Evolutionary conservation across 2,113 vertebrate genomes (phyloP).

Genomic region (Mungos mungo): DNA sequence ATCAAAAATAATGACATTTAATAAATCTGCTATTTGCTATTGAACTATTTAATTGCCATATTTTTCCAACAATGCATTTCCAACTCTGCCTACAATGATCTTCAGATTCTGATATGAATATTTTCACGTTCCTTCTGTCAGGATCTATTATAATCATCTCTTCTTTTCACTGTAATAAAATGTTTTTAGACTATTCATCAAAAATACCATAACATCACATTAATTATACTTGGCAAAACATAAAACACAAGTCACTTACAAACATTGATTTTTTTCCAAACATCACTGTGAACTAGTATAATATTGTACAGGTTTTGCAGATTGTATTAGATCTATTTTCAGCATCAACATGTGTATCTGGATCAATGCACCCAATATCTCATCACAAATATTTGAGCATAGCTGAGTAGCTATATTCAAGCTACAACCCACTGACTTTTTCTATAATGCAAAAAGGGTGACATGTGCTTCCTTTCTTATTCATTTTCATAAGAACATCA

Average conservation of each 20-base stretch:
- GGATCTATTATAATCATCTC: constrained; percentile 14
- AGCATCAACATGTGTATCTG: constrained; percentile 53
- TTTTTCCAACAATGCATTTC: constrained; percentile 26
- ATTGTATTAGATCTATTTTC: constrained; percentile 61
- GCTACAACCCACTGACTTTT: constrained; percentile 48
- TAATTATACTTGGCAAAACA: constrained; percentile 60
- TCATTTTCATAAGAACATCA: constrained; percentile 55
- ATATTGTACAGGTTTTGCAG: constrained; percentile 51
- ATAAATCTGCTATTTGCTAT: constrained; percentile 19
- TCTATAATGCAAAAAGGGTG: constrained; percentile 35
- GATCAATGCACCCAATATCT: constrained; percentile 34
- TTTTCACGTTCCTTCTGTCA: constrained; percentile 31
- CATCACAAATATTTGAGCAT: constrained; percentile 59
- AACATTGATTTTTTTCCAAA: constrained; percentile 48
- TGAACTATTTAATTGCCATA: not conserved
- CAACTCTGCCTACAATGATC: not conserved
- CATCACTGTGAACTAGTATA: constrained; percentile 5
- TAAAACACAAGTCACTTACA: constrained; percentile 49
- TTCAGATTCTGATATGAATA: constrained; percentile 12
- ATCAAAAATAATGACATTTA: not conserved
- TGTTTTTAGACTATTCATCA: constrained; percentile 52
- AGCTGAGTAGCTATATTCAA: not conserved
- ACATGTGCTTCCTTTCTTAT: constrained; percentile 44
- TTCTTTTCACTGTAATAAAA: constrained; percentile 49
- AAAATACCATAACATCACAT: constrained; percentile 54